A percentile compares a stretch with the other conserved stretches of the same genome.
phyloP scores from a whole-genome alignment of 2,888 invertebrate genomes.

The Drosophila gaucha region DNA sequence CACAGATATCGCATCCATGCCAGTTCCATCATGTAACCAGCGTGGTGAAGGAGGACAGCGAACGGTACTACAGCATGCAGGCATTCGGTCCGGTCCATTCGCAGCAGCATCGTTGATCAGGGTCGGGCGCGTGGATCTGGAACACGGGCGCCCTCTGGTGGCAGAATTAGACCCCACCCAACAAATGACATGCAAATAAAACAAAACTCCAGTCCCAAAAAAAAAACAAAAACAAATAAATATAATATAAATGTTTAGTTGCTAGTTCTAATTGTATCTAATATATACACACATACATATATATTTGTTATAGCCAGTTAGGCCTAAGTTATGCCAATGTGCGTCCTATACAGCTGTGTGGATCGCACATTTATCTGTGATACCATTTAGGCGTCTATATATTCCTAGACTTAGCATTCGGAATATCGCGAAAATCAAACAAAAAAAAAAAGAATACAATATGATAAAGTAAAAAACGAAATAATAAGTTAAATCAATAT shows the following conservation, averaged over 20 bases:
- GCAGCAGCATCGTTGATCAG: slow-evolving; percentile 82
- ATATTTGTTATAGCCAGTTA: slow-evolving; percentile 60
- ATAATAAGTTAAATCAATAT: slow-evolving; percentile 23
- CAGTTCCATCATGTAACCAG: slow-evolving; percentile 94
- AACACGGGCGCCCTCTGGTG: slow-evolving; percentile 77
- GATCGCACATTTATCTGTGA: slow-evolving; percentile 71
- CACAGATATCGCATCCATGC: slow-evolving; percentile 93
- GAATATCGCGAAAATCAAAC: slow-evolving; percentile 24
- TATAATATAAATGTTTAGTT: slow-evolving; percentile 14
- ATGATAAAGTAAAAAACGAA: slow-evolving; percentile 10
- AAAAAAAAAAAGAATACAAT: slow-evolving; percentile 19
- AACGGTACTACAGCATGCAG: slow-evolving; percentile 89
- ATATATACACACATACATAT: neutral
- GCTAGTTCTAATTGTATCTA: slow-evolving; percentile 29
- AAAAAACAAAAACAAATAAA: neutral
- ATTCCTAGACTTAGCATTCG: slow-evolving; percentile 51
- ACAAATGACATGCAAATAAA: slow-evolving; percentile 5
- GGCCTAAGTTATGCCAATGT: slow-evolving; percentile 67
- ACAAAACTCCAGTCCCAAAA: slow-evolving; percentile 39
- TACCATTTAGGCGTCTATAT: slow-evolving; percentile 68
- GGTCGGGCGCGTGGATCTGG: slow-evolving; percentile 76
- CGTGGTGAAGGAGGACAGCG: slow-evolving; percentile 89
- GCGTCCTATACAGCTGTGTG: slow-evolving; percentile 36
- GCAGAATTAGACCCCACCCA: slow-evolving; percentile 59
- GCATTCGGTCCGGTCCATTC: slow-evolving; percentile 85